Conservation (phyloP, 2,888 invertebrate genomes). For the Idaea aversata region DNA sequence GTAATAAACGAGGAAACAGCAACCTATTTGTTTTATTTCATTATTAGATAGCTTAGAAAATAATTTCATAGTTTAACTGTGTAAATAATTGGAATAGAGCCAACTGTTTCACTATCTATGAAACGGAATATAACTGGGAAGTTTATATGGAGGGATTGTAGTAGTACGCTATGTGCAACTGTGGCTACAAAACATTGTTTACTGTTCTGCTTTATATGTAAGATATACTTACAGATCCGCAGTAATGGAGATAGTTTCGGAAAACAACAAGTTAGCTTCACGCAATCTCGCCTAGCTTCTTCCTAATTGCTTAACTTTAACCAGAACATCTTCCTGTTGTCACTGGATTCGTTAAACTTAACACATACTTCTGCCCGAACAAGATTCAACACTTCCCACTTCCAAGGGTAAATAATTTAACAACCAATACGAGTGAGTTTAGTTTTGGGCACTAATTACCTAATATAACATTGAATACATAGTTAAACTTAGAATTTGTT, state of each 20-base stretch:
- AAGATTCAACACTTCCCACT: constrained; percentile 27
- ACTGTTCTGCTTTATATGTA: constrained; percentile 42
- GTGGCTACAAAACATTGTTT: constrained; percentile 51
- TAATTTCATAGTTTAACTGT: constrained; percentile 31
- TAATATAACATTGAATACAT: constrained; percentile 10
- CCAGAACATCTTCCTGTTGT: constrained; percentile 57
- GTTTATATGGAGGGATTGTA: constrained; percentile 16
- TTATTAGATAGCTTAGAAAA: constrained; percentile 21
- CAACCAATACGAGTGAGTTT: background rate
- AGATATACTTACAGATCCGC: constrained; percentile 50
- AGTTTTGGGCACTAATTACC: background rate
- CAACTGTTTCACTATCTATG: constrained; percentile 59
- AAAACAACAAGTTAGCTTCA: constrained; percentile 70
- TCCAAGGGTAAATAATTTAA: constrained; percentile 9
- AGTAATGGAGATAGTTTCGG: constrained; percentile 76
- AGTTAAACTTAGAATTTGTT: constrained; percentile 8
- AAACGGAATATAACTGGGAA: constrained; percentile 40
- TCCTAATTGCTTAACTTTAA: constrained; percentile 77
- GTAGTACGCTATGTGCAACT: constrained; percentile 28
- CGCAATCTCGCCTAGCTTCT: constrained; percentile 70
- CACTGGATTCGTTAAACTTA: constrained; percentile 62
- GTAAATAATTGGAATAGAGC: constrained; percentile 52
- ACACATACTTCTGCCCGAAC: constrained; percentile 55
- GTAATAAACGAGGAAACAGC: constrained; percentile 54
- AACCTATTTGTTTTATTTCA: constrained; percentile 33